phyloP scores from a whole-genome alignment of 2,888 invertebrate species.

The Byasa hedistus region DNA sequence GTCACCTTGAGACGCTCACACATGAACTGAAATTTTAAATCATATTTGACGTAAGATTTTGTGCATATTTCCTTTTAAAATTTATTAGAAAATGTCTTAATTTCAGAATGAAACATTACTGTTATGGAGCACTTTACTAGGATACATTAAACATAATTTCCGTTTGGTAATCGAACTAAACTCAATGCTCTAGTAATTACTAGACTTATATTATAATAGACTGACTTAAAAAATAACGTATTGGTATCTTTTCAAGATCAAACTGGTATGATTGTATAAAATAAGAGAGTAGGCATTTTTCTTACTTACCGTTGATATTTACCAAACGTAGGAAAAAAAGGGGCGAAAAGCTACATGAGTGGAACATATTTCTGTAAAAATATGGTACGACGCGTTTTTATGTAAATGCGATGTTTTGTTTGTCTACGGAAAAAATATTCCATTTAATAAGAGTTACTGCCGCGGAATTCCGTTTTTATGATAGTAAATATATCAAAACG shows the following conservation, averaged over 20 bases:
- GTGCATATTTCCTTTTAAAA: background rate
- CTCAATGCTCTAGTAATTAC: no score
- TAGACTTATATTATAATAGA: no score
- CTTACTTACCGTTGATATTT: conserved; percentile 1
- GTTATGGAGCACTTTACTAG: no score
- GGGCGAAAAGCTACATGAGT: conserved; percentile 6
- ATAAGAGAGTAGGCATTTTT: background rate
- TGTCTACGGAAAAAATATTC: conserved; percentile 3
- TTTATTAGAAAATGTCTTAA: background rate
- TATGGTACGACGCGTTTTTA: conserved; percentile 13
- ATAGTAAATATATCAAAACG: background rate
- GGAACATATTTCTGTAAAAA: conserved; percentile 18
- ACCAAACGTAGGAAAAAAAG: background rate
- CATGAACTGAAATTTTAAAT: conserved; percentile 11
- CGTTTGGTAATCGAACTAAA: no score
- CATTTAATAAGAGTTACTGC: conserved; percentile 4
- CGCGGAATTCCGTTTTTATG: conserved; percentile 1
- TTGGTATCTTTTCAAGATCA: no score
- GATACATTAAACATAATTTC: no score
- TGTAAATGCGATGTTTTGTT: conserved; percentile 19
- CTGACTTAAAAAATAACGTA: no score
- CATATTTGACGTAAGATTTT: background rate
- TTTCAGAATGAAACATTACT: background rate
- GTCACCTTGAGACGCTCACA: conserved; percentile 12
- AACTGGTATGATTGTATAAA: background rate